phyloP scores from a whole-genome alignment of 2,113 vertebrate genomes.

The Thermophis baileyi region DNA sequence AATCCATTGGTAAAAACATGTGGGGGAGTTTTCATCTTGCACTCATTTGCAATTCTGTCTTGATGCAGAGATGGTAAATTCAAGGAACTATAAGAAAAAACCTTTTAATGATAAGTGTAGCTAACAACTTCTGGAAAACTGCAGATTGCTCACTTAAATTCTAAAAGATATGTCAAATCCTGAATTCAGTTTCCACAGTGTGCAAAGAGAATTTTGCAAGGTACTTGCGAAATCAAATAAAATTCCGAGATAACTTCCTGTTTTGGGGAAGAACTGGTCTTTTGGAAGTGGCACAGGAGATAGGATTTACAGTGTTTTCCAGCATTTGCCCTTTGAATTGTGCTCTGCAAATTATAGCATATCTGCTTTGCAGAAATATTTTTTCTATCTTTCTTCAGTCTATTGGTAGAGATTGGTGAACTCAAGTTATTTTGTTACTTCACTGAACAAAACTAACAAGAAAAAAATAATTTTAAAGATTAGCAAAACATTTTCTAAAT shows the following conservation, averaged over 20 bases:
- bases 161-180: background rate
- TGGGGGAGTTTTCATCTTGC: background rate
- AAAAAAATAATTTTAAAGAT: background rate
- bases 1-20: background rate
- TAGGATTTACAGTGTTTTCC: background rate
- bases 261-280: too few species aligned
- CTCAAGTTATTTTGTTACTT: background rate
- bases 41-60: background rate
- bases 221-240: background rate
- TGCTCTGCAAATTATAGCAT: background rate
- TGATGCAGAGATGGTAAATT: background rate
- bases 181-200: background rate
- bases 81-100: background rate
- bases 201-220: background rate
- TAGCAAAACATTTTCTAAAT: background rate
- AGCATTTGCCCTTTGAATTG: background rate
- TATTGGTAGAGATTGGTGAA: background rate
- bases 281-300: background rate
- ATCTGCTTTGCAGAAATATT: background rate
- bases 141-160: background rate
- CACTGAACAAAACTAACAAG: background rate
- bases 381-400: background rate
- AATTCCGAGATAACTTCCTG: background rate
- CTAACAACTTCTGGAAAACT: background rate
- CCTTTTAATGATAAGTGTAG: background rate